These are phyloP conservation scores for Argyresthia goedartella DNA, from an alignment of 2,888 invertebrate species.

Conservation along the genomic window DNA sequence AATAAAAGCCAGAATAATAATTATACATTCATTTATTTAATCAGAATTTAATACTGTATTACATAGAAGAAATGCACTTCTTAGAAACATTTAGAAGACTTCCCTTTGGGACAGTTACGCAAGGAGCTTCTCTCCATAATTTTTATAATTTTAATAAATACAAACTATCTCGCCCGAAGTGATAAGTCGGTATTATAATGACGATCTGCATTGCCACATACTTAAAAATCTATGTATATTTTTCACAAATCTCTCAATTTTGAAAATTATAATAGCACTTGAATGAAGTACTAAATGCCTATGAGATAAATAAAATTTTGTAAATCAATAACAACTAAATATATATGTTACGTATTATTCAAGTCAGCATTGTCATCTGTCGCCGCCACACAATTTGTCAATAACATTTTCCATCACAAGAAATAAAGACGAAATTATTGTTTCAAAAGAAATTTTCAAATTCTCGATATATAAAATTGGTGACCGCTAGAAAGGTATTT, in stretches of 20 bases:
- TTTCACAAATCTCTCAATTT: constrained; percentile 58
- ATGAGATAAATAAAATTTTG: constrained; percentile 67
- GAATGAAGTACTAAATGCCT: constrained; percentile 45
- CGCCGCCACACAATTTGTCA: constrained; percentile 66
- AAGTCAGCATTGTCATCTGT: constrained; percentile 46
- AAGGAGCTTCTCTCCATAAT: constrained; percentile 50
- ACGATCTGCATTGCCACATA: constrained; percentile 72
- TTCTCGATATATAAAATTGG: constrained; percentile 45
- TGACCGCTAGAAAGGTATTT: constrained; percentile 65
- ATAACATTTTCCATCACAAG: constrained; percentile 62
- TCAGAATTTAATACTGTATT: constrained; percentile 88
- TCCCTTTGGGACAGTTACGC: constrained; percentile 65
- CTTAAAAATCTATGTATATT: constrained; percentile 71
- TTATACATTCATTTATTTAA: constrained; percentile 69
- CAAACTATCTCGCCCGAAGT: constrained; percentile 46
- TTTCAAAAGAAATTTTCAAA: constrained; percentile 46
- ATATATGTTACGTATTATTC: constrained; percentile 28
- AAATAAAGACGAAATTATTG: constrained; percentile 53
- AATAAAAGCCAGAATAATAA: constrained; percentile 15
- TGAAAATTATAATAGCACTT: constrained; percentile 48
- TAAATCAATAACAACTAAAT: constrained; percentile 64
- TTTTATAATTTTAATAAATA: constrained; percentile 52
- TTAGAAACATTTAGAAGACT: constrained; percentile 91
- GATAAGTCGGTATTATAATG: constrained; percentile 39
- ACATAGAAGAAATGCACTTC: constrained; percentile 93